These are phyloP conservation scores for Empidonax traillii DNA, from an alignment of 2,113 vertebrate species.

Conservation along the genomic window DNA sequence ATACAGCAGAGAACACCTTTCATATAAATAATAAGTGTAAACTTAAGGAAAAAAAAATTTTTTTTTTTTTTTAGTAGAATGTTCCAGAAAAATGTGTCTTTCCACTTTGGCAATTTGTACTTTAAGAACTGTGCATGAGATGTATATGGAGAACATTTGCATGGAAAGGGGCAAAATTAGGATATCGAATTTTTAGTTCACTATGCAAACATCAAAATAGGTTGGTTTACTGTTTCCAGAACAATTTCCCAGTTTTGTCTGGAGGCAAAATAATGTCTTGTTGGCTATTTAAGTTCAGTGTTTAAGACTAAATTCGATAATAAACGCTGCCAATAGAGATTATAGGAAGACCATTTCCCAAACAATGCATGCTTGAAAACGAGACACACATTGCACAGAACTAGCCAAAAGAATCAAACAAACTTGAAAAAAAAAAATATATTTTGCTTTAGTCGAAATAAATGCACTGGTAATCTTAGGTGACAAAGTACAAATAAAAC, in stretches of 20 bases:
- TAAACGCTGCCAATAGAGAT: rapidly evolving
- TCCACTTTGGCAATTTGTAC: background rate
- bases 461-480: background rate
- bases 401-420: background rate
- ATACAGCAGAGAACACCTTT: background rate
- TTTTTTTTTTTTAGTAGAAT: background rate
- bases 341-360: background rate
- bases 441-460: background rate
- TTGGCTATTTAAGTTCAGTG: background rate
- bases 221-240: background rate
- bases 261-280: background rate
- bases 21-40: background rate
- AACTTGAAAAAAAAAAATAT: background rate
- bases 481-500: background rate
- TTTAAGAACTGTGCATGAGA: background rate
- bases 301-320: background rate
- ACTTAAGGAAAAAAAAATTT: background rate
- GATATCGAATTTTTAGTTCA: background rate
- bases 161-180: background rate
- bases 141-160: background rate
- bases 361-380: background rate
- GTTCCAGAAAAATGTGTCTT: background rate
- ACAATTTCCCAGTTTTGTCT: background rate
- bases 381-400: background rate
- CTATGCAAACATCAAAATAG: background rate